Evolutionary conservation across 2,797 vertebrate genomes (phyloP), one percentile per base, ranked within the genome.

Genomic region (Myotis planiceps): DNA sequence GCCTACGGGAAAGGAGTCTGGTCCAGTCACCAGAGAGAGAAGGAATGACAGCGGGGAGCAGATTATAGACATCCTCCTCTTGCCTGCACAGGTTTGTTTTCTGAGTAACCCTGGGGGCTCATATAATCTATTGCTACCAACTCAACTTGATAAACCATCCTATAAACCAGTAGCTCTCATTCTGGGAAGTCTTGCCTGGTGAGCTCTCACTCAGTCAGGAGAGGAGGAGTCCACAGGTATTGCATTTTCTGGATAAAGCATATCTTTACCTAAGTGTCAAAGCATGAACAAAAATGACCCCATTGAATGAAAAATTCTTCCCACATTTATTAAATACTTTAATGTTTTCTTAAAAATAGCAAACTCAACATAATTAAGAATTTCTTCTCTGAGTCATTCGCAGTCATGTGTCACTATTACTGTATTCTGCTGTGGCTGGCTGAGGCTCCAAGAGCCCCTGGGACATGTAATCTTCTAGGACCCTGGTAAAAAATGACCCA

Each of bases 371-470:
- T 27, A 25, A 66, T 21, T 25, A 29, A 0, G 14, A 14, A n/a
- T 39, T 53, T 19, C 75, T 34, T 23, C 5, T 15, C 4, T 42
- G 27, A 13, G 23, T 58, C 34, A 18, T 12, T 15, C 19, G 5
- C 0, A 6, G 2, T 4, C n/a, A 2, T 0, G 23, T 14, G 21
- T 39, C 63, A 3, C 18, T n/a, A 3, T 14, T 6, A 3, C 21
- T 6, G 9, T 19, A 18, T 60, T 53, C 6, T 1, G 27, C 68
- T 47, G 1, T 5, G 42, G 18, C 29, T 2, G 21, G 9, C 19
- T 1, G 9, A 13, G 3, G 18, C 9, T 51, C 7, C 15, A 1
- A 0, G 87, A 16, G 0, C 4, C 25, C 2, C 9, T 0, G 3
- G 63, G 42, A 21, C 25, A 4, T 0, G 34, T 13, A 2, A 4